Conservation (phyloP, 2,113 vertebrate genomes). For the Mola mola region DNA sequence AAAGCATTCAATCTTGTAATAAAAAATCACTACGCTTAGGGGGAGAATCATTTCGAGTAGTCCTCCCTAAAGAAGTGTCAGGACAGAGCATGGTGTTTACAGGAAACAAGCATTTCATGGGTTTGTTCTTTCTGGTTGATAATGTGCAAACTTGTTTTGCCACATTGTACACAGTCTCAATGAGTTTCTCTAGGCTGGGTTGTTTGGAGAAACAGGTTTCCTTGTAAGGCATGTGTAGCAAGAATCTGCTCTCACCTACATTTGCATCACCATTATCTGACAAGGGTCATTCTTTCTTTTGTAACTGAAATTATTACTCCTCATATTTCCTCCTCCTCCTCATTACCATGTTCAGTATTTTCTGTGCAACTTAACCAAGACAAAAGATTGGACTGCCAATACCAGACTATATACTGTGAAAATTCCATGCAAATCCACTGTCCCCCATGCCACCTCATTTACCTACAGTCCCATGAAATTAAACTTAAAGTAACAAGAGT, state of each 20-base stretch:
- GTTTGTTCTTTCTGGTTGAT: slow-evolving; percentile 22
- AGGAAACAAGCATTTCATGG: slow-evolving; percentile 19
- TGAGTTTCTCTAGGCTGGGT: slow-evolving; percentile 15
- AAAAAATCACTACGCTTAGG: no score
- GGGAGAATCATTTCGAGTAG: not conserved
- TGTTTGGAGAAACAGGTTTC: slow-evolving; percentile 59
- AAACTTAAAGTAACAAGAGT: no score
- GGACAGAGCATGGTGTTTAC: not conserved
- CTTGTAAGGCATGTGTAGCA: slow-evolving; percentile 10
- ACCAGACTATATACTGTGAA: no score
- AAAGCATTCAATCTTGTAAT: no score
- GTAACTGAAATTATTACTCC: not conserved
- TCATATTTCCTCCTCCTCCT: no score
- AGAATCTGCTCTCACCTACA: not conserved
- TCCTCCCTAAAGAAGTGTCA: not conserved
- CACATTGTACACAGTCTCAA: slow-evolving; percentile 49
- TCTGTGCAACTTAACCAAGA: not conserved
- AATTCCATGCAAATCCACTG: no score
- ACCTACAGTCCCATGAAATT: no score
- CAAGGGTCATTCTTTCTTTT: not conserved
- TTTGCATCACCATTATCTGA: not conserved
- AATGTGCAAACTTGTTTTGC: slow-evolving; percentile 60
- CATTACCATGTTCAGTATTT: no score
- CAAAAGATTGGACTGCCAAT: no score
- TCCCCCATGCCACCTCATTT: no score